Evolutionary conservation across 2,888 invertebrate species (phyloP).

Genomic region (Oscheius sp.): DNA sequence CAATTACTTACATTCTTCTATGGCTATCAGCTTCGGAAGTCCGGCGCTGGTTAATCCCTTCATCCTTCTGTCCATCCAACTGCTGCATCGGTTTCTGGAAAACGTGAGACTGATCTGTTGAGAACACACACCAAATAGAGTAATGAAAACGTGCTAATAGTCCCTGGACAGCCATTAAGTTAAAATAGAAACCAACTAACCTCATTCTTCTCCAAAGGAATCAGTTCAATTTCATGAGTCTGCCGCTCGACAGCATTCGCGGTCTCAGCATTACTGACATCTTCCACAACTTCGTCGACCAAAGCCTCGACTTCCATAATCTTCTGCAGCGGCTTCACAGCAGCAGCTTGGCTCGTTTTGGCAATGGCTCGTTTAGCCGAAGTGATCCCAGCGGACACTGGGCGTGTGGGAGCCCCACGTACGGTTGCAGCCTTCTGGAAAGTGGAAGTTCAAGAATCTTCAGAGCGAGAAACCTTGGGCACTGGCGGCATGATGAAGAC

Average conservation of each 20-base stretch:
- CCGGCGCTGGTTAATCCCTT: neutral
- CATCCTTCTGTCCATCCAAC: too few relatives aligned
- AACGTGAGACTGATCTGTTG: too few relatives aligned
- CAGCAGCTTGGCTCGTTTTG: neutral
- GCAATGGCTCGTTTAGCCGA: constrained; percentile 7
- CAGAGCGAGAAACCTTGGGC: neutral
- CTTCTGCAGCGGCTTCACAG: neutral
- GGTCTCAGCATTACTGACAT: constrained; percentile 1
- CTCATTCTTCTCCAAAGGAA: constrained; percentile 21
- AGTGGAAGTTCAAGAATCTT: neutral
- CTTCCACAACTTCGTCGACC: constrained; percentile 29
- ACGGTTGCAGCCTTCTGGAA: constrained; percentile 2
- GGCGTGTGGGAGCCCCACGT: neutral
- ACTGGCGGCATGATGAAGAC: constrained; percentile 7
- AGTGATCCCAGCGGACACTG: neutral
- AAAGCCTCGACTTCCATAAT: constrained; percentile 16
- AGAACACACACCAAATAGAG: too few relatives aligned
- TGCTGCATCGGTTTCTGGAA: too few relatives aligned
- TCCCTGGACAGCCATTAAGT: too few relatives aligned
- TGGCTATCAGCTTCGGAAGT: constrained; percentile 14
- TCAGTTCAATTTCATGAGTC: constrained; percentile 22
- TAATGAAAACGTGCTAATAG: too few relatives aligned
- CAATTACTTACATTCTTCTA: constrained; percentile 14
- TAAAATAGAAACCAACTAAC: too few relatives aligned
- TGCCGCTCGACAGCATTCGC: constrained; percentile 6